A percentile compares a stretch with the other conserved stretches of the same genome.
These are phyloP conservation scores for Linepithema humile DNA, from an alignment of 1,140 invertebrate species.

Conservation along the genomic window DNA sequence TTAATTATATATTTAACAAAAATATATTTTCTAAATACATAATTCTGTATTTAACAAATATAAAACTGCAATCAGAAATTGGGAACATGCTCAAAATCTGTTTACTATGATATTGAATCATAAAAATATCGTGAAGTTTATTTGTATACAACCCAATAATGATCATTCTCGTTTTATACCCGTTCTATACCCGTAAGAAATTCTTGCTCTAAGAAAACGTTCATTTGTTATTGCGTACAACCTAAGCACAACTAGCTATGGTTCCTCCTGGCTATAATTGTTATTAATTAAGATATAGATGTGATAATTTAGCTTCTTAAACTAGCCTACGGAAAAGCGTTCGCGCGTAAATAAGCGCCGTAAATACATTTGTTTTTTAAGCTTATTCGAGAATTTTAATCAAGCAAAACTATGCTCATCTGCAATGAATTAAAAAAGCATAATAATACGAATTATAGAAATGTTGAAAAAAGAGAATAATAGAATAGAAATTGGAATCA, in stretches of 20 bases:
- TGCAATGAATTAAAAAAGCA: background rate
- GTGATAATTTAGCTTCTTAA: conserved; percentile 29
- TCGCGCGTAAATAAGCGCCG: conserved; percentile 29
- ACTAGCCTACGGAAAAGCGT: conserved; percentile 39
- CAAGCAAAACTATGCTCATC: background rate
- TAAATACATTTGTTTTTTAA: background rate
- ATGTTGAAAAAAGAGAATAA: too few species aligned
- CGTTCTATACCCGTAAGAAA: conserved; percentile 25
- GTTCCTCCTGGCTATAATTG: conserved; percentile 6
- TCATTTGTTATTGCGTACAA: conserved; percentile 55
- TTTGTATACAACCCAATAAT: conserved; percentile 59
- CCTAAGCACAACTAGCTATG: conserved; percentile 60
- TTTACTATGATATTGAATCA: background rate
- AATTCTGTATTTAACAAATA: background rate
- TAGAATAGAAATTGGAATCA: too few species aligned
- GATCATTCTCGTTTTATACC: conserved; percentile 55
- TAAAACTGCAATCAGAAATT: background rate
- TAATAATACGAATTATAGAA: background rate
- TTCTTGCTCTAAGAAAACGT: conserved; percentile 55
- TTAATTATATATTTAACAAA: too few species aligned
- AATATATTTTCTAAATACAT: too few species aligned
- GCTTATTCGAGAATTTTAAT: background rate
- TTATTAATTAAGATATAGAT: conserved; percentile 30
- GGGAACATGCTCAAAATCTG: background rate
- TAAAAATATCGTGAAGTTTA: background rate